Base-by-base conservation (phyloP, 1,140 invertebrate species). In the Drosophila carrolli region DNA sequence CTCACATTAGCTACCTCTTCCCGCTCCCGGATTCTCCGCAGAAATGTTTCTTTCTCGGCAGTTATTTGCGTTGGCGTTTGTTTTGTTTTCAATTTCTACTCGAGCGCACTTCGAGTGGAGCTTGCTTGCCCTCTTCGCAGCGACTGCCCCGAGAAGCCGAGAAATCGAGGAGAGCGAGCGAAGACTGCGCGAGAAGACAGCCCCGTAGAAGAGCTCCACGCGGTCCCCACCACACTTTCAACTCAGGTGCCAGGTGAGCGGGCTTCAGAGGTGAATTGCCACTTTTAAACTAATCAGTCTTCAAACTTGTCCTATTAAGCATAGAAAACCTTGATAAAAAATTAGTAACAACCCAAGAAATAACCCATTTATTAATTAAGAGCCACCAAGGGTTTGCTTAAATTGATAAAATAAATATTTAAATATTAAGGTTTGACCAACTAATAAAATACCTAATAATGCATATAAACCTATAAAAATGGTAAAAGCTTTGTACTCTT, bases 61-160 rank as follows among this genome's bases (percentile, higher is more conserved):
- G 35, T 6, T 32, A 19, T 48, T 40, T 59, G 71, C 68, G 68
- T 73, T 75, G 57, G 72, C 72, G 72, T 75, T 75, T 73, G 72
- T 74, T 73, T 75, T 73, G 70, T 75, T 75, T 75, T 75, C 50
- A 51, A 32, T 65, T 67, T 67, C 65, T 29, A 8, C 46, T 46
- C 37, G 60, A 51, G 9, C 62, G 44, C 44, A 13, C 27, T 14
- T 14, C 5, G 44, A 66, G 62, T 51, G 54, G 58, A 68, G 32
- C 54, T 41, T 4, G 16, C 29, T 55, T 16, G 43, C 35, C 44
- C 14, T 53, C 19, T 53, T 47, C 70, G 50, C 50, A 60, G 37
- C 56, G 41, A 62, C 71, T 73, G 68, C 46, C 29, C 6, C 40
- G n/a, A 37, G 46, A 38, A 32, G 23, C 23, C 2, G 23, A 47